Conservation (phyloP, 2,888 invertebrate genomes). For the Nesidiocoris tenuis region DNA sequence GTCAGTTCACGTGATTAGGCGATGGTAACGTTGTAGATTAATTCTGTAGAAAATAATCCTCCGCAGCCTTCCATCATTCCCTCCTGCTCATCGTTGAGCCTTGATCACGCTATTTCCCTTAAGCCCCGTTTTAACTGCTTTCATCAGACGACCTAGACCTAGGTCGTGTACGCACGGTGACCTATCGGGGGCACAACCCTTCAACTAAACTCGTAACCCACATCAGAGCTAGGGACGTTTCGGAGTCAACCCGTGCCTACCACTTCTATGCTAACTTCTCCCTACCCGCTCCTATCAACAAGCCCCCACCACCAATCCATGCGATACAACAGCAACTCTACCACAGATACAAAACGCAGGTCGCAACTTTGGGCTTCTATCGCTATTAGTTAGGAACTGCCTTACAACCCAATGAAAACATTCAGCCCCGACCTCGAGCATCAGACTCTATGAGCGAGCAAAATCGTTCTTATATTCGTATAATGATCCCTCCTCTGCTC, state of each 20-base stretch:
- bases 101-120: background rate
- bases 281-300: too few relatives aligned
- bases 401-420: too few relatives aligned
- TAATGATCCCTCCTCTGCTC: too few relatives aligned
- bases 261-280: slow-evolving; percentile 1
- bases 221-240: background rate
- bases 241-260: slow-evolving; percentile 12
- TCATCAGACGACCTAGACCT: slow-evolving; percentile 6
- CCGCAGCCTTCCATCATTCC: background rate
- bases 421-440: too few relatives aligned
- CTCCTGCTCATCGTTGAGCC: background rate
- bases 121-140: background rate
- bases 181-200: background rate
- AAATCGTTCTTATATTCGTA: too few relatives aligned
- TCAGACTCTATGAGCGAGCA: too few relatives aligned
- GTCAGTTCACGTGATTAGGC: background rate
- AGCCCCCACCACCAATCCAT: too few relatives aligned
- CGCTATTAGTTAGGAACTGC: too few relatives aligned
- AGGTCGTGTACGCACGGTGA: slow-evolving; percentile 7
- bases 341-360: too few relatives aligned
- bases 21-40: background rate
- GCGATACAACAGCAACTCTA: too few relatives aligned
- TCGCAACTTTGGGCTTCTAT: too few relatives aligned
- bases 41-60: too few relatives aligned
- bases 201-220: slow-evolving; percentile 12